A percentile compares a stretch with the other conserved stretches of the same genome.
phyloP scores from a whole-genome alignment of 2,113 vertebrate genomes.

The Argyrosomus japonicus region DNA sequence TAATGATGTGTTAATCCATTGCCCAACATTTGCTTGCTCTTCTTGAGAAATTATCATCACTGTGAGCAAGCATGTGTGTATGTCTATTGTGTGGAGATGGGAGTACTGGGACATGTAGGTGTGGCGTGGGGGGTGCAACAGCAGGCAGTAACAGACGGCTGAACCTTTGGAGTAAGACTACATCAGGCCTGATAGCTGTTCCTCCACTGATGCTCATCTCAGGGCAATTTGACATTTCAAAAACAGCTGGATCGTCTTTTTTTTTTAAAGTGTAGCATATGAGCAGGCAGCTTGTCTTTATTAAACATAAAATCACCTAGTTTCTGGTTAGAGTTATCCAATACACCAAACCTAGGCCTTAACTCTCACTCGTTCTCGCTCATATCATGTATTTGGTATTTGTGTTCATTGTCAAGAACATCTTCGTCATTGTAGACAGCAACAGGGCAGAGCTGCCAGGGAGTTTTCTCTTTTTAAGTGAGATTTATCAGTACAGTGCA shows the following conservation, averaged over 20 bases:
- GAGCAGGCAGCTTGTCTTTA: slow-evolving; percentile 36
- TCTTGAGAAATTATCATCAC: slow-evolving; percentile 48
- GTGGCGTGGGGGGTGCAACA: slow-evolving; percentile 50
- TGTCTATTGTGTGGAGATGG: slow-evolving; percentile 56
- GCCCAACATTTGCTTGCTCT: slow-evolving; percentile 55
- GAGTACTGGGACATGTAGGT: slow-evolving; percentile 37
- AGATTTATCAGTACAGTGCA: slow-evolving; percentile 54
- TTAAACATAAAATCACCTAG: slow-evolving; percentile 25
- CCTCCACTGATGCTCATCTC: slow-evolving; percentile 47
- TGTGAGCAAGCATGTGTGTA: slow-evolving; percentile 36
- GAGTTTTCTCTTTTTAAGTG: slow-evolving; percentile 22
- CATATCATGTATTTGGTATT: background rate
- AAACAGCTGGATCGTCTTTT: slow-evolving; percentile 60
- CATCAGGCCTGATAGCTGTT: slow-evolving; percentile 57
- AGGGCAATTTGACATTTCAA: slow-evolving; percentile 59
- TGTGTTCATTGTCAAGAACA: background rate
- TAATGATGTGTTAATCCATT: slow-evolving; percentile 74
- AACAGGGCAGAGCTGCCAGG: background rate
- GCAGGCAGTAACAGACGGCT: slow-evolving; percentile 65
- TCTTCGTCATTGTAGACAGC: slow-evolving; percentile 8
- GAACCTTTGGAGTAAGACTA: slow-evolving; percentile 62
- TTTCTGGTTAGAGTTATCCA: slow-evolving; percentile 32
- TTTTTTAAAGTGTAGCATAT: background rate
- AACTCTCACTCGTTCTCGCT: slow-evolving; percentile 7
- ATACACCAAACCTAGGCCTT: slow-evolving; percentile 4